These are phyloP conservation scores for Nasonia longicornis DNA, from an alignment of 1,140 invertebrate species.

Conservation along the genomic window DNA sequence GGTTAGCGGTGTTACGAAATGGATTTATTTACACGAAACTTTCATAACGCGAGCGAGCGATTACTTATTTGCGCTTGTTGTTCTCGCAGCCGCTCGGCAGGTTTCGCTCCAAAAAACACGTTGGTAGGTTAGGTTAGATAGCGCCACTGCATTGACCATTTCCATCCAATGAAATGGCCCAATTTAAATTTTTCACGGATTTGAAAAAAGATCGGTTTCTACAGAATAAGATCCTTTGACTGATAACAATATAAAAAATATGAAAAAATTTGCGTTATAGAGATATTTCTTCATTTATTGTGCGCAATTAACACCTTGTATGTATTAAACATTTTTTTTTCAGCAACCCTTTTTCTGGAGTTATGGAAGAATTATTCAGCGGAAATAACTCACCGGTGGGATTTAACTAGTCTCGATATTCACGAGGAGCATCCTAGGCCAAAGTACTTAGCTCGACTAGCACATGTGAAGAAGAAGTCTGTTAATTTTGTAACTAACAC, in stretches of 20 bases:
- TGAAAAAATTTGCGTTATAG: too few species aligned
- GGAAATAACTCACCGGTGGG: slow-evolving; percentile 91
- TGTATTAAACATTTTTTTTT: neutral
- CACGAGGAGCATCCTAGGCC: slow-evolving; percentile 90
- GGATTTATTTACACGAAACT: neutral
- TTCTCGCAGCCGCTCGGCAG: neutral
- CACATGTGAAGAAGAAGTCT: slow-evolving; percentile 78
- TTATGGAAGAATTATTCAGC: slow-evolving; percentile 94
- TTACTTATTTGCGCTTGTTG: neutral
- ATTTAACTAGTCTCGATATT: slow-evolving; percentile 86
- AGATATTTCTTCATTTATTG: too few species aligned
- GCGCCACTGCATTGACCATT: slow-evolving; percentile 2
- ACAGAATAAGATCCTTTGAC: neutral
- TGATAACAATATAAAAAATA: too few species aligned
- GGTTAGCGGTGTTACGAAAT: slow-evolving; percentile 10
- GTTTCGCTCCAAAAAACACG: neutral
- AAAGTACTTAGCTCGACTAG: slow-evolving; percentile 80
- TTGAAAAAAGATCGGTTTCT: neutral
- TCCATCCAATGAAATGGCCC: neutral
- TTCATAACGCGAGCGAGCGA: neutral
- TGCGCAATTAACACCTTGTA: too few species aligned
- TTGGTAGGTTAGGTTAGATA: slow-evolving; percentile 35
- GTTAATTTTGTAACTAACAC: slow-evolving; percentile 83
- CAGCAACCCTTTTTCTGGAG: slow-evolving; percentile 88
- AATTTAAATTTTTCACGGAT: neutral